Evolutionary conservation across 2,888 invertebrate genomes (phyloP), one percentile per base, ranked within the genome.

Genomic region (Sarcophaga rosellei): DNA sequence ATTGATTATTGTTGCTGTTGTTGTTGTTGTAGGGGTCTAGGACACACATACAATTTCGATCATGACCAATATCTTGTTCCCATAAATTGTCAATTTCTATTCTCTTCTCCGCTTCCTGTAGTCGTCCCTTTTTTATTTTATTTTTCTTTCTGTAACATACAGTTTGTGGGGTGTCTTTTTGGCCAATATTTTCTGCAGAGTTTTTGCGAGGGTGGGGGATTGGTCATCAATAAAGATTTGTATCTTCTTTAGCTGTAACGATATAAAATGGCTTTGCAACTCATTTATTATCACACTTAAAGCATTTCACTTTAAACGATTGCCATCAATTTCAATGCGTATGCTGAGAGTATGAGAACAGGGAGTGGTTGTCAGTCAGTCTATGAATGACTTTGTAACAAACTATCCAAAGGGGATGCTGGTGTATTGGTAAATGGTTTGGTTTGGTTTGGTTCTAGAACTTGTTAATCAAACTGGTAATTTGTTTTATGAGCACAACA

Each of bases 151-250:
- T 23, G 11, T 59, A 12, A 23, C 21, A 10, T 66, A 44, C 59
- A 21, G 17, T 47, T 23, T 74, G 66, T n/a, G 63, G 17, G 35
- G 10, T 59, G 35, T 61, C 72, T 53, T 59, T 68, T 76, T 66
- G 68, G 66, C 68, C 76, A 75, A 66, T 75, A 63, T n/a, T 57
- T 21, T 47, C 21, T 57, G 73, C 2, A 35, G 10, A 10, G 2
- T 6, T 35, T 35, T 0, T 35, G 35, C 1, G 2, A 10, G 35
- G 35, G 35, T 1, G 8, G 8, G 35, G 35, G 35, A 1, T 70
- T 57, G 66, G 74, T 65, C 78, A 79, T 85, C 81, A 75, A 78
- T 79, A 74, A 78, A 63, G 81, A 81, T 85, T 85, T 75, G 75
- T 85, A 79, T 61, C 70, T 70, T 84, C 23, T 35, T 35, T 35